phyloP scores from a whole-genome alignment of 2,113 vertebrate genomes.

The Vidua chalybeata region DNA sequence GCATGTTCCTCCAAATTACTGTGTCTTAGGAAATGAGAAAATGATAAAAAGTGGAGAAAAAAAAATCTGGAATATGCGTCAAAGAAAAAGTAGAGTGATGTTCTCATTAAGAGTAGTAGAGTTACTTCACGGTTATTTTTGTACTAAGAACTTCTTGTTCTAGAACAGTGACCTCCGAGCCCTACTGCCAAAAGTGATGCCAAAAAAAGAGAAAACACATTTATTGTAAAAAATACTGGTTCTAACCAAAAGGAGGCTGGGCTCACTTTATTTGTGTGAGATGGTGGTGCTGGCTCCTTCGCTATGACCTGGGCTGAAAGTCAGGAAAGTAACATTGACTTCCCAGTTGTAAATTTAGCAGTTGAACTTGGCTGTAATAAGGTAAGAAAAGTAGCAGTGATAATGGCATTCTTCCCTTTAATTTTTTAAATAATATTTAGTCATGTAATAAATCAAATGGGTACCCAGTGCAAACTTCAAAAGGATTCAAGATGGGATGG shows the following conservation, averaged over 20 bases:
- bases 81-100: conserved; percentile 4
- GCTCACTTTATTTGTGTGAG: background rate
- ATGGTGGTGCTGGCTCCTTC: background rate
- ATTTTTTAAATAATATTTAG: background rate
- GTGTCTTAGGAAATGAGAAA: background rate
- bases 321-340: background rate
- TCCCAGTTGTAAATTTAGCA: background rate
- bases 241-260: background rate
- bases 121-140: conserved; percentile 34
- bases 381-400: background rate
- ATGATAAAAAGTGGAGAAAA: background rate
- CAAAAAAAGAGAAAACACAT: conserved; percentile 5
- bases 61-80: background rate
- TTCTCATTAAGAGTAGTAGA: conserved; percentile 13
- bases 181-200: background rate
- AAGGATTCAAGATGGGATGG: background rate
- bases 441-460: background rate
- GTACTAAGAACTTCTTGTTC: conserved; percentile 29
- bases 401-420: background rate
- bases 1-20: background rate
- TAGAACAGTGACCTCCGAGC: background rate
- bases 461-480: background rate
- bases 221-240: background rate
- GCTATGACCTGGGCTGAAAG: background rate
- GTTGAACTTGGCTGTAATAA: background rate